These are phyloP conservation scores for Blennius ocellaris DNA, from an alignment of 2,113 vertebrate species.

Conservation along the genomic window DNA sequence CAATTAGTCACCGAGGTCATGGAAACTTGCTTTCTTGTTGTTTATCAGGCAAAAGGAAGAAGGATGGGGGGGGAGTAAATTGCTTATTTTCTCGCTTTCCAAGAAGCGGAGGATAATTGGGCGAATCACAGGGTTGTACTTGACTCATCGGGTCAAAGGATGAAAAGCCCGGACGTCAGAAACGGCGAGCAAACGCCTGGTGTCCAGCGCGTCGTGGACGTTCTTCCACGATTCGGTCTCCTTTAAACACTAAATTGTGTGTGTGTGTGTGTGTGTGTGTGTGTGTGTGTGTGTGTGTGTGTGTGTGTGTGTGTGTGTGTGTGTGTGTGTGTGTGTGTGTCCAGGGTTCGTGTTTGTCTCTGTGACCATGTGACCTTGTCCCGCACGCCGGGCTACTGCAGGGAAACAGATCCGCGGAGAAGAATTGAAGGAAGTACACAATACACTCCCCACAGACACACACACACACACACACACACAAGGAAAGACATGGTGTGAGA, in stretches of 20 bases:
- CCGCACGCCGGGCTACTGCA: constrained; percentile 34
- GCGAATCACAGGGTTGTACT: background rate
- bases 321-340: too few species aligned
- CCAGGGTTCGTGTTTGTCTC: constrained; percentile 20
- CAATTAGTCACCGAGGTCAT: constrained; percentile 34
- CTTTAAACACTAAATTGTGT: too few species aligned
- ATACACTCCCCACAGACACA: constrained; percentile 55
- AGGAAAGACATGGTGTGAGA: constrained; percentile 47
- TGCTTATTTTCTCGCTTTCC: background rate
- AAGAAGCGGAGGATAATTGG: background rate
- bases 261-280: too few species aligned
- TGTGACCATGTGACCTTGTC: constrained; percentile 50
- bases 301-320: too few species aligned
- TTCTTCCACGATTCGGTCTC: constrained; percentile 2
- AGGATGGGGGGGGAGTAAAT: constrained; percentile 4
- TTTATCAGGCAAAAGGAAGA: constrained; percentile 19
- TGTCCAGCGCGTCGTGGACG: background rate
- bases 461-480: constrained; percentile 6
- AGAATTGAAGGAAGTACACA: constrained; percentile 72
- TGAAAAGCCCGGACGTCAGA: background rate
- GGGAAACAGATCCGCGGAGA: constrained; percentile 55
- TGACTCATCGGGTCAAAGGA: background rate
- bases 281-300: too few species aligned
- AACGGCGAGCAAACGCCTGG: too few species aligned
- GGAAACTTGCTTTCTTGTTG: constrained; percentile 41